Evolutionary conservation across 1,140 invertebrate genomes (phyloP), one percentile per base, ranked within the genome.

Genomic region (Hyphantria cunea): DNA sequence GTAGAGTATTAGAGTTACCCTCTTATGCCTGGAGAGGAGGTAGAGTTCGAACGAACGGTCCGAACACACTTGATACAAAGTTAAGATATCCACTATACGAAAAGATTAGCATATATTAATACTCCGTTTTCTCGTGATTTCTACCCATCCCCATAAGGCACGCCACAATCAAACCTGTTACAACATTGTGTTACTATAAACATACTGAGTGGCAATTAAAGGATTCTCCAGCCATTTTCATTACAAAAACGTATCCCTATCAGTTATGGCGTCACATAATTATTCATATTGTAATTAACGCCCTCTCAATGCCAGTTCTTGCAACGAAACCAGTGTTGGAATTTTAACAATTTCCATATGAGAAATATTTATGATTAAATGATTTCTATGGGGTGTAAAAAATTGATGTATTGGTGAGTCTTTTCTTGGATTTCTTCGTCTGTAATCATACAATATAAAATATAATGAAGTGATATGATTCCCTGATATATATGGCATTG

Each of bases 291-390:
- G 52, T 45, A 61, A 66, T 66, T 61, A 66, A 61, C 59, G 52
- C 34, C 9, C 17, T 54, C 47, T 39, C 50, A 51, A 41, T 54
- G 8, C 39, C n/a, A 58, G 34, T 65, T 65, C 53, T 59, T 65
- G 39, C 15, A 8, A 50, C 33, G n/a, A 41, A 44, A 53, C 39
- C 39, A 25, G 14, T 54, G 39, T 8, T 62, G 65, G 58, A 34
- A 62, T 53, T 70, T 67, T 64, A 70, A 70, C 64, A 61, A 70
- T 70, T 64, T 61, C 61, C 67, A 42, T 65, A 53, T 41, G 44
- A 58, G 63, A 52, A 60, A 56, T 69, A 45, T 44, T 47, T 60
- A 13, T 33, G 32, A 25, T 47, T 52, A 52, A 52, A 39, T 37
- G 14, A 33, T 37, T 14, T 11, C 7, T 47, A 25, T 47, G 41